phyloP scores from a whole-genome alignment of 2,113 vertebrate species.

The Hydrolagus affinis region DNA sequence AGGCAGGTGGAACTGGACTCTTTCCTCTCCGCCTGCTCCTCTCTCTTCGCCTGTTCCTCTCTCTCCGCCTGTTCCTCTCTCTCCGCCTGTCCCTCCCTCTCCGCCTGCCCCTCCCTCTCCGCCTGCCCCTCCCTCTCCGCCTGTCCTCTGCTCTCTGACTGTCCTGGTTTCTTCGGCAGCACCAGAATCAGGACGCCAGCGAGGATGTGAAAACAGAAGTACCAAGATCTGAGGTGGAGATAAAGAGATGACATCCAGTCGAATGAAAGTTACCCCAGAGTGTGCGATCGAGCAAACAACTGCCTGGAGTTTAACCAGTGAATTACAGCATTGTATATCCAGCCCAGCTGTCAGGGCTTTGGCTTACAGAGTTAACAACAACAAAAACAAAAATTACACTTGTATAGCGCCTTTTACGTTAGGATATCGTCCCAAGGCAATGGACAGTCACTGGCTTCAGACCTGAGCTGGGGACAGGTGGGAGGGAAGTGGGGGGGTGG shows the following conservation, averaged over 20 bases:
- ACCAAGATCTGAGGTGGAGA: neutral
- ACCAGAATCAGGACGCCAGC: neutral
- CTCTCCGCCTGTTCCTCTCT: neutral
- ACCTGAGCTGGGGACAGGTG: too few species aligned
- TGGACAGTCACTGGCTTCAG: too few species aligned
- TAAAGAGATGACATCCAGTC: neutral
- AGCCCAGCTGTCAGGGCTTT: neutral
- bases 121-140: neutral
- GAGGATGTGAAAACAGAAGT: slow-evolving; percentile 8
- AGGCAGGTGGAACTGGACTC: too few species aligned
- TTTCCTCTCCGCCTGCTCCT: too few species aligned
- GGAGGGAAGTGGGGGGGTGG: too few species aligned
- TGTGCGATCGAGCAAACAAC: too few species aligned
- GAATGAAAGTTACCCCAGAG: too few species aligned
- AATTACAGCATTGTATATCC: neutral
- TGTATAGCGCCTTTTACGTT: neutral
- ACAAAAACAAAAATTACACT: neutral
- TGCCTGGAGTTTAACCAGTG: too few species aligned
- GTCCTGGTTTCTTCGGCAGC: slow-evolving; percentile 27
- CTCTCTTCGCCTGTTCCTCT: fast-evolving
- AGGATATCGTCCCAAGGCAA: too few species aligned
- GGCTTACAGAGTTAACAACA: neutral
- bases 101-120: neutral
- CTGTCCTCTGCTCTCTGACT: slow-evolving; percentile 40
- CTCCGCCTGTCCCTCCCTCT: neutral